Conservation (phyloP, 2,113 vertebrate species). For the Chinchilla lanigera region DNA sequence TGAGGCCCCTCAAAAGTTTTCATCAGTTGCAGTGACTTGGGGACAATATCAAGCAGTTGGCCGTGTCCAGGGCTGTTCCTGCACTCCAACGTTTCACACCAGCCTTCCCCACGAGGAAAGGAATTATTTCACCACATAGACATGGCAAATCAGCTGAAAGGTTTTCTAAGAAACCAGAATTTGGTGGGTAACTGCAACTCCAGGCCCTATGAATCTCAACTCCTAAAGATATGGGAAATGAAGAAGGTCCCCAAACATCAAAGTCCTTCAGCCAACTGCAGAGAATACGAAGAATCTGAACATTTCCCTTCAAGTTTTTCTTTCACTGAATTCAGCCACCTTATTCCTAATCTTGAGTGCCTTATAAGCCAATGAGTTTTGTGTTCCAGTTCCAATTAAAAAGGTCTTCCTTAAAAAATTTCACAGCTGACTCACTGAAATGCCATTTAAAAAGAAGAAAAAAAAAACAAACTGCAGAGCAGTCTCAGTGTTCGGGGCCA, state of each 20-base stretch:
- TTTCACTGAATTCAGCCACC: neutral
- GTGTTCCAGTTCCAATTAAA: slow-evolving; percentile 74
- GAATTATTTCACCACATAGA: neutral
- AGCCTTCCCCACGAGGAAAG: neutral
- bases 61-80: slow-evolving; percentile 17
- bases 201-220: neutral
- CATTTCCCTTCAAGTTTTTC: neutral
- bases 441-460: slow-evolving; percentile 60
- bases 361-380: slow-evolving; percentile 70
- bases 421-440: slow-evolving; percentile 77
- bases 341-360: slow-evolving; percentile 33
- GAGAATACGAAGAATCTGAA: neutral
- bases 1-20: neutral
- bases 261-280: neutral
- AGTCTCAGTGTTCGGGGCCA: slow-evolving; percentile 56
- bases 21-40: neutral
- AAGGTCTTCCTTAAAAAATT: slow-evolving; percentile 77
- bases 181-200: neutral
- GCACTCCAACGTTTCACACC: neutral
- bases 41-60: neutral
- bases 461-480: neutral
- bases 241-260: neutral
- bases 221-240: neutral
- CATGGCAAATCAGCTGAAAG: neutral
- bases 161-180: neutral